Percentiles rank a stretch among this genome's conserved stretches.
Conservation (phyloP, 2,113 vertebrate species). For the Mobula birostris region DNA sequence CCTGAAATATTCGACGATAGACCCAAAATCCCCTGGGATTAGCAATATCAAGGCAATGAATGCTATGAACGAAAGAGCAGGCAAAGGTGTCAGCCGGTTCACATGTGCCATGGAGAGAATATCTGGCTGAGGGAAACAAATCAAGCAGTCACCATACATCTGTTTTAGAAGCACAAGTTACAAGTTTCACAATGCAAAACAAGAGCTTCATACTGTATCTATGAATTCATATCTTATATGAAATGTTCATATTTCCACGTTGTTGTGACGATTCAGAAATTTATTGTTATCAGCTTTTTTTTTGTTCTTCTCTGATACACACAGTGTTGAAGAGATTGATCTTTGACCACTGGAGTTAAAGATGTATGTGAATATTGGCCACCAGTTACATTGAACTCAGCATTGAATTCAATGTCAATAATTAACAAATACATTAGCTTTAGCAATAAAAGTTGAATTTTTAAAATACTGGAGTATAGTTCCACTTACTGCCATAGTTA, state of each 20-base stretch:
- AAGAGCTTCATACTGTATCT: not conserved
- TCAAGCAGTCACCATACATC: not conserved
- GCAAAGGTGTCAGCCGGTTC: constrained; percentile 64
- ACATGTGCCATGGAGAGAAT: constrained; percentile 77
- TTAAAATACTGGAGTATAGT: too few relatives aligned
- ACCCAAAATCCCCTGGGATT: constrained; percentile 68
- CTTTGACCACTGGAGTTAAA: too few relatives aligned
- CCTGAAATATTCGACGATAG: constrained; percentile 76
- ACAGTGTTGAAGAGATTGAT: not conserved
- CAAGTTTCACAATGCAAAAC: not conserved
- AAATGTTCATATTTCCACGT: too few relatives aligned
- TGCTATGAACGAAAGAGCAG: constrained; percentile 74
- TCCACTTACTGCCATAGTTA: not conserved
- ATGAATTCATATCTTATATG: not conserved
- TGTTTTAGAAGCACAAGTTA: not conserved
- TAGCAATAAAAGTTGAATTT: too few relatives aligned
- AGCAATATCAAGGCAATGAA: constrained; percentile 66
- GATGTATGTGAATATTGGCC: too few relatives aligned
- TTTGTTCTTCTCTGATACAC: not conserved
- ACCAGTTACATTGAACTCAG: too few relatives aligned
- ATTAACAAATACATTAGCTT: too few relatives aligned
- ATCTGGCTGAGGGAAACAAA: constrained; percentile 60
- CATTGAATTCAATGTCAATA: too few relatives aligned
- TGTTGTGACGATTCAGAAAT: not conserved
- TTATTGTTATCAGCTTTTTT: not conserved